Conservation (phyloP, 2,797 vertebrate species). For the Cynodonichthys magdalenae region DNA sequence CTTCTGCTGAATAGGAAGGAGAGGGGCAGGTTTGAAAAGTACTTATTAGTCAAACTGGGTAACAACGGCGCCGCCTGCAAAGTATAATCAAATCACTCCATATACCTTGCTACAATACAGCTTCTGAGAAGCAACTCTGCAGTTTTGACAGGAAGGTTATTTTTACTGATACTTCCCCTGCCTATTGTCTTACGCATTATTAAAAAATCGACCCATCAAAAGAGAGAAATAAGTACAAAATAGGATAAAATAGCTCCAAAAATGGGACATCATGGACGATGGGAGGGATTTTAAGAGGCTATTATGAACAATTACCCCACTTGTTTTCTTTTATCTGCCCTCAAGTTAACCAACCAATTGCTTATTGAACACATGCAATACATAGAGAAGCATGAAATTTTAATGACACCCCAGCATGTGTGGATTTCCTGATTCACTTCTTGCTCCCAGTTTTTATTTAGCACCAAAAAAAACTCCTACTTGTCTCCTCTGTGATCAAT, state of each 20-base stretch:
- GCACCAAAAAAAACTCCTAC: conserved; percentile 51
- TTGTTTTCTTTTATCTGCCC: conserved; percentile 53
- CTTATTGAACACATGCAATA: conserved; percentile 67
- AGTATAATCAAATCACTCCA: conserved; percentile 88
- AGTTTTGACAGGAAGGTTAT: conserved; percentile 80
- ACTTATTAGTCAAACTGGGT: conserved; percentile 90
- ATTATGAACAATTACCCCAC: conserved; percentile 83
- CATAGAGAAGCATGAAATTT: conserved; percentile 67
- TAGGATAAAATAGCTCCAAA: conserved; percentile 28
- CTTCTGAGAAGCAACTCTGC: conserved; percentile 73
- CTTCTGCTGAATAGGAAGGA: conserved; percentile 72
- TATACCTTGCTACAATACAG: conserved; percentile 86
- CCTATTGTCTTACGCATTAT: conserved; percentile 60
- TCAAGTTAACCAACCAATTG: conserved; percentile 69
- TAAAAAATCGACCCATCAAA: conserved; percentile 74
- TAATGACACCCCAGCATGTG: conserved; percentile 62
- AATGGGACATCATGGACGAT: conserved; percentile 8
- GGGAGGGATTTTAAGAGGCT: conserved; percentile 63
- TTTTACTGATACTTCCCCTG: conserved; percentile 64
- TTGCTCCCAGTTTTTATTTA: conserved; percentile 53
- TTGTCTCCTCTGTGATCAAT: conserved; percentile 72
- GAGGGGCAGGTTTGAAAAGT: conserved; percentile 79
- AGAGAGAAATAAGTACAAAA: conserved; percentile 88
- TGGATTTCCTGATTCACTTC: conserved; percentile 64
- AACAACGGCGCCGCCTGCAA: conserved; percentile 82